These are phyloP conservation scores for Eulemur rufifrons DNA, from an alignment of 2,113 vertebrate genomes.

Conservation along the genomic window DNA sequence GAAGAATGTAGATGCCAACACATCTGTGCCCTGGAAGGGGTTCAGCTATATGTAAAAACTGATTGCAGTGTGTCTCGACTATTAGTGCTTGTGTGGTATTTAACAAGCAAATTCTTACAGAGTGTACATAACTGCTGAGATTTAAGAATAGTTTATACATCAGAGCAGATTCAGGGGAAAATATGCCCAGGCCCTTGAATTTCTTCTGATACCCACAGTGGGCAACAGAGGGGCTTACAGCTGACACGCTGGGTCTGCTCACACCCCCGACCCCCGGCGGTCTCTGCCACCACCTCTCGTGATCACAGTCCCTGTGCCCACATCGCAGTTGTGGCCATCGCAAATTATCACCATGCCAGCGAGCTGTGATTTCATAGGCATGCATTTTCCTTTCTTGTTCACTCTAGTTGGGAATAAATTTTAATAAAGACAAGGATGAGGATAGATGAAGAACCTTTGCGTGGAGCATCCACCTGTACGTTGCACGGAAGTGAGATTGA, in stretches of 20 bases:
- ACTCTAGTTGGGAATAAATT: background rate
- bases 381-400: background rate
- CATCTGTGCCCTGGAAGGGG: background rate
- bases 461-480: background rate
- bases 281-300: background rate
- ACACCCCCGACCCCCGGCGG: too few species aligned
- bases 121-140: background rate
- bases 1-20: background rate
- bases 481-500: background rate
- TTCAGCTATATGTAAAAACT: background rate
- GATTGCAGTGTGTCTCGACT: background rate
- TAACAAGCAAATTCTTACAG: background rate
- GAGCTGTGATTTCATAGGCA: background rate
- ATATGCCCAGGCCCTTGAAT: background rate
- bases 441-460: background rate
- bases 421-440: background rate
- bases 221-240: background rate
- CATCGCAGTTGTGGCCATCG: background rate
- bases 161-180: background rate
- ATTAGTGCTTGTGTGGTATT: background rate
- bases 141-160: background rate
- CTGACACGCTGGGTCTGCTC: background rate
- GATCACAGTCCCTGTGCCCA: background rate
- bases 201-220: background rate
- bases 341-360: background rate